Conservation (phyloP, 2,888 invertebrate genomes). For the Tenthredo mesomela region DNA sequence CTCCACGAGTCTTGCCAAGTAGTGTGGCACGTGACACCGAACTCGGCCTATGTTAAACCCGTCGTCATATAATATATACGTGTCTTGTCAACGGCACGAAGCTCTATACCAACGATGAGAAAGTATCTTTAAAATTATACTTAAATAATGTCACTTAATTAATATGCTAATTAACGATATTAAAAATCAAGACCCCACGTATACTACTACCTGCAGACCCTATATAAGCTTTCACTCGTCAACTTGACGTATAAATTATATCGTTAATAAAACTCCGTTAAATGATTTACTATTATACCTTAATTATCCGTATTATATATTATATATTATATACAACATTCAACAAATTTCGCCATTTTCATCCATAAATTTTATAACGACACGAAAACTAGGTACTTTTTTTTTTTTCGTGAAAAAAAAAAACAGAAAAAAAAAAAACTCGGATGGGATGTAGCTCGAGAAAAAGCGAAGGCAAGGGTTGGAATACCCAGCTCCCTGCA, state of each 20-base stretch:
- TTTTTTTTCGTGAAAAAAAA: background rate
- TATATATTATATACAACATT: no score
- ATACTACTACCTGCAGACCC: background rate
- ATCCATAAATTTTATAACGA: background rate
- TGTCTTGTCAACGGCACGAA: background rate
- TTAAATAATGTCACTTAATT: background rate
- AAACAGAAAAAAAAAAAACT: background rate
- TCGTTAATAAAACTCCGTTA: background rate
- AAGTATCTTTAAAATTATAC: background rate
- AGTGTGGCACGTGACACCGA: slow-evolving; percentile 37
- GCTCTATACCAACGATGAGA: background rate
- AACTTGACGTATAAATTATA: background rate
- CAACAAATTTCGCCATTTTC: background rate
- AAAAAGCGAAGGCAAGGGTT: background rate
- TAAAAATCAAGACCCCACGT: background rate
- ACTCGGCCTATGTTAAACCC: slow-evolving; percentile 10
- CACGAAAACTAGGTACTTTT: background rate
- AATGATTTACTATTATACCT: background rate
- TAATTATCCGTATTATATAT: background rate
- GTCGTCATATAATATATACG: background rate
- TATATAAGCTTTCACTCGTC: background rate
- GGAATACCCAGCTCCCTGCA: background rate
- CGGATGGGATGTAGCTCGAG: background rate
- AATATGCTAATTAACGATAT: background rate
- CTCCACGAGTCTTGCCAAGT: slow-evolving; percentile 27